Evolutionary conservation across 2,113 vertebrate genomes (phyloP), one percentile per base, ranked within the genome.

Genomic region (Cryptoleucopteryx plumbea): DNA sequence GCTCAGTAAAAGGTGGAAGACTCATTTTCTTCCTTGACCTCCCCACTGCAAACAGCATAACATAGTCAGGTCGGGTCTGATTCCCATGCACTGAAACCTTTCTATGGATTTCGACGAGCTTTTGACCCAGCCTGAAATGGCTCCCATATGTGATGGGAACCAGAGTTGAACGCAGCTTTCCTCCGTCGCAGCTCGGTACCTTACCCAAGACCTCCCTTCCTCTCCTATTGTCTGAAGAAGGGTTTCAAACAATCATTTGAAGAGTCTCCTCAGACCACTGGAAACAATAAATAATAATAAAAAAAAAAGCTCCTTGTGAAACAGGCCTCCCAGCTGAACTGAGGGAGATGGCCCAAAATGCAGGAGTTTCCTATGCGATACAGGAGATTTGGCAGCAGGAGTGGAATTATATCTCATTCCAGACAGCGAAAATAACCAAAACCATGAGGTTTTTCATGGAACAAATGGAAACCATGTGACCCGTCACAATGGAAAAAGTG

Each of bases 401-500:
- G 47, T 85, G 86, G 94, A 96, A 96, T 96, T 96, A 79, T 91
- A 79, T 93, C 93, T 92, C 92, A 3, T 86, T 97, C 94, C 96
- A 97, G 96, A 91, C 96, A 90, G 70, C 73, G 86, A 86, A 97
- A 96, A 96, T 95, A 96, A 97, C 96, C 94, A 40, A 96, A 96
- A 82, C 74, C 95, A 95, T 75, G 95, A 96, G 86, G 78, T 83
- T 96, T 97, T 94, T 87, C 71, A 42, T 67, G 84, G 94, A 97
- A 93, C 78, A 97, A 97, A 97, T 97, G 95, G 91, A 90, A 97
- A 95, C 96, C 96, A 96, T 97, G 96, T 97, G 96, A 97, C 94
- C 86, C 10, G 6, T 82, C 93, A 94, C 95, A 95, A 92, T 96
- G 96, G 97, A 97, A 95, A 96, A 95, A 95, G 67, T 32, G n/a